phyloP scores from a whole-genome alignment of 1,140 invertebrate genomes.

The Halesus radiatus region DNA sequence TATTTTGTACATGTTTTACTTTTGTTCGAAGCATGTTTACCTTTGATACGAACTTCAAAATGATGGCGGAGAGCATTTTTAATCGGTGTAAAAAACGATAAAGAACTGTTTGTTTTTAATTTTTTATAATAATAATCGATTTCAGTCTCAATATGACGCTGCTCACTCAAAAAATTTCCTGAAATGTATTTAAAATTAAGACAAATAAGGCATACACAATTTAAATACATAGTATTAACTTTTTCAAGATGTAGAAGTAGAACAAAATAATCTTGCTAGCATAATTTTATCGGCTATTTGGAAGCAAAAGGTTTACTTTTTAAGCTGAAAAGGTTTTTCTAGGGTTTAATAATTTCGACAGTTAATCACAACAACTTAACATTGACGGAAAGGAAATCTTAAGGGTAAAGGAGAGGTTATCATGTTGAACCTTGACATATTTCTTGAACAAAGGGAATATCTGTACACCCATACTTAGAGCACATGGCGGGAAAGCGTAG shows the following conservation, averaged over 20 bases:
- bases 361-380: background rate
- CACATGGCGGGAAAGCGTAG: background rate
- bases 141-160: too few species aligned
- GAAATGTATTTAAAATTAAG: too few species aligned
- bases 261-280: too few species aligned
- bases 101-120: too few species aligned
- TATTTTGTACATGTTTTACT: background rate
- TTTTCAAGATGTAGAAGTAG: too few species aligned
- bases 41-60: background rate
- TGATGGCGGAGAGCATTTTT: background rate
- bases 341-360: too few species aligned
- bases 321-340: background rate
- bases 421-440: background rate
- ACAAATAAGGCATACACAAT: too few species aligned
- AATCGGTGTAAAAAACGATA: background rate
- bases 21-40: background rate
- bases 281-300: background rate
- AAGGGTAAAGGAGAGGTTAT: background rate
- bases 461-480: slow-evolving; percentile 18
- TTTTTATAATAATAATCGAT: too few species aligned
- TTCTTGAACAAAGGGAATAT: background rate
- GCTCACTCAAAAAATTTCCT: too few species aligned
- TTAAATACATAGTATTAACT: too few species aligned
- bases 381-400: background rate
- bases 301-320: background rate